A percentile compares a stretch with the other conserved stretches of the same genome.
These are phyloP conservation scores for Parochlus steinenii DNA, from an alignment of 2,888 invertebrate genomes.

Conservation along the genomic window DNA sequence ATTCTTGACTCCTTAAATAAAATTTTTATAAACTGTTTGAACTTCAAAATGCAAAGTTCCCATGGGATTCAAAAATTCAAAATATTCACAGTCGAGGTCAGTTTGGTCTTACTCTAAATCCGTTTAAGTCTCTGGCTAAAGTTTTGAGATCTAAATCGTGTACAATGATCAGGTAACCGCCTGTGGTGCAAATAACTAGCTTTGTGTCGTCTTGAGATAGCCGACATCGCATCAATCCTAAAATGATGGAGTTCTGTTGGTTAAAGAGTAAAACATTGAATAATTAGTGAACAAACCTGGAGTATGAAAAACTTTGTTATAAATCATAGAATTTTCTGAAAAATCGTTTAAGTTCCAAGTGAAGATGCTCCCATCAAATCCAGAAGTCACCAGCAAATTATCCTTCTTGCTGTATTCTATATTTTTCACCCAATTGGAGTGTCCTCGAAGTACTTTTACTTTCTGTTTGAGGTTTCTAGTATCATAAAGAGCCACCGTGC, in stretches of 20 bases:
- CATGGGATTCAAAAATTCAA: no score
- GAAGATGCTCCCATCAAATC: conserved; percentile 83
- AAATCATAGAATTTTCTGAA: conserved; percentile 58
- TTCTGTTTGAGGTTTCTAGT: conserved; percentile 65
- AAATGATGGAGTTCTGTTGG: neutral
- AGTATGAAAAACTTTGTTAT: conserved; percentile 72
- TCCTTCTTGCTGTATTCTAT: conserved; percentile 80
- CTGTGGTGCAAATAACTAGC: conserved; percentile 80
- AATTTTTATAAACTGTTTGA: neutral
- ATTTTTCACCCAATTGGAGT: conserved; percentile 93
- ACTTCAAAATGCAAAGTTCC: neutral
- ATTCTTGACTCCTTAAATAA: neutral
- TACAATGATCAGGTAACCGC: conserved; percentile 76
- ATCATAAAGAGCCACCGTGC: conserved; percentile 86
- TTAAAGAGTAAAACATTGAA: neutral
- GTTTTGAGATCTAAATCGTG: conserved; percentile 73
- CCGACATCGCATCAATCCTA: conserved; percentile 67
- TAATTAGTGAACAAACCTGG: conserved; percentile 33
- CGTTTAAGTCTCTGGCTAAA: conserved; percentile 61
- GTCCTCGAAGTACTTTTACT: conserved; percentile 63
- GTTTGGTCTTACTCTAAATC: conserved; percentile 56
- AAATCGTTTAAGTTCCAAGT: conserved; percentile 87
- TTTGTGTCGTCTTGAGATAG: conserved; percentile 73
- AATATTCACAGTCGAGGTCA: no score
- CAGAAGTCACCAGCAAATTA: conserved; percentile 74